Conservation (phyloP, 2,113 vertebrate genomes). For the Rafetus swinhoei region DNA sequence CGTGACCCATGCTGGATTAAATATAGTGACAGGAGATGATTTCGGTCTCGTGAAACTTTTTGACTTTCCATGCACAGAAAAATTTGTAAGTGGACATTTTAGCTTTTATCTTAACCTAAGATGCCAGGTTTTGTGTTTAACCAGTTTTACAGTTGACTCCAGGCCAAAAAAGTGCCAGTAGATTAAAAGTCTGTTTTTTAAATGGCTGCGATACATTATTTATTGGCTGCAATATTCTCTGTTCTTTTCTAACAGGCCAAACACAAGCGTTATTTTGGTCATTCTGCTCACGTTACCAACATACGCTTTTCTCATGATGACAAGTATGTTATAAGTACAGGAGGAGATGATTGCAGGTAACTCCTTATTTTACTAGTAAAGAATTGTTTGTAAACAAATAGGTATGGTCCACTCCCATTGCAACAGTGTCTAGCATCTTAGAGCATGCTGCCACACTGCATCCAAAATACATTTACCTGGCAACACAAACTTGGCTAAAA, state of each 20-base stretch:
- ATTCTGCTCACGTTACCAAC: conserved; percentile 95
- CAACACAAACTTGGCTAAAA: background rate
- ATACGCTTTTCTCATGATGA: conserved; percentile 94
- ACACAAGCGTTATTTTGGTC: conserved; percentile 96
- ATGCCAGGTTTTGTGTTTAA: background rate
- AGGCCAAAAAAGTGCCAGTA: background rate
- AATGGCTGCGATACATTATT: accelerated
- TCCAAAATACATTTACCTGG: background rate
- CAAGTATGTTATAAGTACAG: conserved; percentile 92
- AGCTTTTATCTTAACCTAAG: background rate
- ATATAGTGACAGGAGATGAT: conserved; percentile 93
- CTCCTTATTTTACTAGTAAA: accelerated
- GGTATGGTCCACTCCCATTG: accelerated
- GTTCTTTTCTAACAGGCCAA: conserved; percentile 84
- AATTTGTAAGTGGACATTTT: conserved; percentile 87
- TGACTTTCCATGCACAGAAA: conserved; percentile 94
- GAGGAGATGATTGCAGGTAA: conserved; percentile 96
- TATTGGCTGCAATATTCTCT: background rate
- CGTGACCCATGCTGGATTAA: conserved; percentile 92
- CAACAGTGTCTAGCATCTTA: background rate
- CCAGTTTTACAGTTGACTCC: background rate
- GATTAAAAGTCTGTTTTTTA: accelerated
- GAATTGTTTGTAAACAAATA: accelerated
- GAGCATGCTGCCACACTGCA: accelerated
- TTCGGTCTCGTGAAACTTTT: conserved; percentile 97